These are phyloP conservation scores for Mus minutoides DNA, from an alignment of 2,797 vertebrate species.

Conservation along the genomic window DNA sequence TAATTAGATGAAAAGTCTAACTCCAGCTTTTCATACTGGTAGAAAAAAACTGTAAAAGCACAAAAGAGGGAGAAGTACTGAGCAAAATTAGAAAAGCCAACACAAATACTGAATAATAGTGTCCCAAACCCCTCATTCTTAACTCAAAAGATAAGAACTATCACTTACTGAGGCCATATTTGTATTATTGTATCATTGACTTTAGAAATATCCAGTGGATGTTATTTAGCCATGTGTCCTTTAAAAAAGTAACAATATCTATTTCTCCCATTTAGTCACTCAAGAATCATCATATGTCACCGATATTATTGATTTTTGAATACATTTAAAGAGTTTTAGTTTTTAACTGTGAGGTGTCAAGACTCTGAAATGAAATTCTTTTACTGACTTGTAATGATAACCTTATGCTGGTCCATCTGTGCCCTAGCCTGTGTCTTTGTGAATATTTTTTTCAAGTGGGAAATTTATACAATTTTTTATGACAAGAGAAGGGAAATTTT, in stretches of 20 bases:
- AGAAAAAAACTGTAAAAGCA: neutral
- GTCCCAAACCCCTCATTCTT: neutral
- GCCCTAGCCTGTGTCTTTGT: neutral
- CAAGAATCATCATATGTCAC: neutral
- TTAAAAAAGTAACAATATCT: neutral
- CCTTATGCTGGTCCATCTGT: neutral
- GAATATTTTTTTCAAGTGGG: neutral
- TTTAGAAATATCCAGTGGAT: neutral
- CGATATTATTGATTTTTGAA: neutral
- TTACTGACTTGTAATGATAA: slow-evolving; percentile 6
- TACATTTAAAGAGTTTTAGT: neutral
- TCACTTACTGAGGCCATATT: neutral
- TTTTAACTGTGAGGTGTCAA: slow-evolving; percentile 18
- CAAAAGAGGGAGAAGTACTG: neutral
- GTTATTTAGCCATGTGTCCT: too few relatives aligned
- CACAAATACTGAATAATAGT: neutral
- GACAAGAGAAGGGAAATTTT: neutral
- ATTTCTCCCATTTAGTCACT: neutral
- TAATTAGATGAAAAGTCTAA: neutral
- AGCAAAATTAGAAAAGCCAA: neutral
- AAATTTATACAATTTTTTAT: neutral
- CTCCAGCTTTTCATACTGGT: neutral
- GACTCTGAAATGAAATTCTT: slow-evolving; percentile 7
- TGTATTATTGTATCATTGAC: neutral
- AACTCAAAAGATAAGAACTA: neutral